Base-by-base conservation (phyloP, 2,113 vertebrate species). In the Probosciger aterrimus region DNA sequence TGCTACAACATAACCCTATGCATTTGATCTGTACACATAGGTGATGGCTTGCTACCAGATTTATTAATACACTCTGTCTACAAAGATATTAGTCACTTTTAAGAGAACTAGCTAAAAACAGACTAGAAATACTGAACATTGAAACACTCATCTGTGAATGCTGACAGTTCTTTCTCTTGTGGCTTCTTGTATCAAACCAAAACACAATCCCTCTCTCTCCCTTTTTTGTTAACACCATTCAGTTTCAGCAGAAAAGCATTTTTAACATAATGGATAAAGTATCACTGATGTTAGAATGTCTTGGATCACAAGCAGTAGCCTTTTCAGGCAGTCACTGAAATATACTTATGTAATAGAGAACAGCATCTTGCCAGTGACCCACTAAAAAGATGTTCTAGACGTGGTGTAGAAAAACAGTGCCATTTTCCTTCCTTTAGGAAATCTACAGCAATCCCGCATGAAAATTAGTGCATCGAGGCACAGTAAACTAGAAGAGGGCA, bases 351-450 rank as follows among this genome's bases (percentile, higher is more conserved):
- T 86, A 85, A 92, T 52, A 69, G 8, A 71, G 64, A 90, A 68
- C 31, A 60, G 43, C 24, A 41, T 87, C 57, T 79, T 95, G 87
- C 69, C 81, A 78, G 24, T 82, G 91, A 93, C 86, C 95, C 81
- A 95, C 19, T 91, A 87, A 89, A 91, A 87, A 22, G n/a, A 78
- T 73, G 33, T 53, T 89, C 28, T 44, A 76, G 81, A 44, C 0
- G 0, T 11, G 14, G 7, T 31, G 5, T 11, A 59, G 53, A 74
- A 84, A 80, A 90, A 73, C 23, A 82, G 49, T 39, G 55, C 7
- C 13, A 7, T 31, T 74, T 70, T 70, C 53, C 37, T 86, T 75
- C 63, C 43, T 74, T 53, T 52, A 67, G 55, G 55, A 93, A 82
- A 92, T 52, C 4, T 12, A 50, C 31, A 80, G 35, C 52, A 84